These are phyloP conservation scores for Ochotona princeps DNA, from an alignment of 2,113 vertebrate species.

Conservation along the genomic window DNA sequence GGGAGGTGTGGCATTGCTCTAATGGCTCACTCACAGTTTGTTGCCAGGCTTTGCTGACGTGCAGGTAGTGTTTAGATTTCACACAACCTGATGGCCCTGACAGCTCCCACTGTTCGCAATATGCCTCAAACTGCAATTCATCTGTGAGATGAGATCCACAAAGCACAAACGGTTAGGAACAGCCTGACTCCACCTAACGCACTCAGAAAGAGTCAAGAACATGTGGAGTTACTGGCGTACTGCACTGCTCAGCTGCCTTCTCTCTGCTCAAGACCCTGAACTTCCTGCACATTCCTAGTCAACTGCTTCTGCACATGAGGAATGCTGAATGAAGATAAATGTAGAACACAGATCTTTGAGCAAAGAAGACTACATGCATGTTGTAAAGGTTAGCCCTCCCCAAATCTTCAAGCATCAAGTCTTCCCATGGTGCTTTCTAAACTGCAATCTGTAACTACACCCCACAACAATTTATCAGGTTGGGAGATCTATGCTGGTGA, in stretches of 20 bases:
- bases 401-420: neutral
- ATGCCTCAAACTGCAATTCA: neutral
- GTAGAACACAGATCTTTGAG: neutral
- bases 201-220: neutral
- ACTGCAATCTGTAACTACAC: neutral
- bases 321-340: neutral
- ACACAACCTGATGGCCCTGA: neutral
- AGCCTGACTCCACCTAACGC: neutral
- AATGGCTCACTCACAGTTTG: neutral
- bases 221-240: rapidly evolving
- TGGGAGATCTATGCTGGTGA: neutral
- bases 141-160: conserved; percentile 10
- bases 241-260: neutral
- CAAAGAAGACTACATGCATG: neutral
- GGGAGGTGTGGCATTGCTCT: neutral
- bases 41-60: neutral
- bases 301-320: neutral
- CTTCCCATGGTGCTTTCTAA: neutral
- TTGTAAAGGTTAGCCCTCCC: neutral
- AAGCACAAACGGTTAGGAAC: neutral
- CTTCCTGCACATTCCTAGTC: neutral
- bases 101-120: neutral
- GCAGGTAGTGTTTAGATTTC: neutral
- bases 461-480: neutral
- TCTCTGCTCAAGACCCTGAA: neutral